phyloP scores from a whole-genome alignment of 2,888 invertebrate genomes.

The Melanchra persicariae region DNA sequence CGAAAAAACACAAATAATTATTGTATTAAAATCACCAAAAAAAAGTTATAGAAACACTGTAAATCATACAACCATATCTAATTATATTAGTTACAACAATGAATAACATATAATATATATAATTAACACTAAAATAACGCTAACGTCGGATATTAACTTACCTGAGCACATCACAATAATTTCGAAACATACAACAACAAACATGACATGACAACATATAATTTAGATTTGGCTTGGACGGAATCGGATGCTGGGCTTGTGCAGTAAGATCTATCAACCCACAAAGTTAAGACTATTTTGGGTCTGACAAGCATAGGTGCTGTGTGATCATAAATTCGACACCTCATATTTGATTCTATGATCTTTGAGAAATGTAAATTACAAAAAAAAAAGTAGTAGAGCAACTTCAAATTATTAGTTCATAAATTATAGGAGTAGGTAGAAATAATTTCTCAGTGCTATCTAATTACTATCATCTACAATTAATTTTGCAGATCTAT shows the following conservation, averaged over 20 bases:
- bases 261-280: constrained; percentile 36
- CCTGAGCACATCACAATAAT: constrained; percentile 73
- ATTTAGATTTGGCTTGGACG: constrained; percentile 52
- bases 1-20: constrained; percentile 73
- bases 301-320: not conserved
- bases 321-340: not conserved
- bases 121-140: constrained; percentile 64
- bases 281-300: not conserved
- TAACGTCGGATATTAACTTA: constrained; percentile 70
- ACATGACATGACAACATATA: constrained; percentile 58
- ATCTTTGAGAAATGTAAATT: not conserved
- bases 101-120: constrained; percentile 68
- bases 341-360: not conserved
- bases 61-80: constrained; percentile 85
- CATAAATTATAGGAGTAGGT: too few species aligned
- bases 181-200: constrained; percentile 60
- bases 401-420: too few species aligned
- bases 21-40: constrained; percentile 83
- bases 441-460: not conserved
- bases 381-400: not conserved
- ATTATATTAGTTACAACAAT: constrained; percentile 83
- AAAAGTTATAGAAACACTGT: constrained; percentile 86
- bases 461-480: too few species aligned
- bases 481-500: constrained; percentile 9
- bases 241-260: constrained; percentile 27